These are phyloP conservation scores for Picus viridis DNA, from an alignment of 2,797 vertebrate genomes.

Conservation along the genomic window DNA sequence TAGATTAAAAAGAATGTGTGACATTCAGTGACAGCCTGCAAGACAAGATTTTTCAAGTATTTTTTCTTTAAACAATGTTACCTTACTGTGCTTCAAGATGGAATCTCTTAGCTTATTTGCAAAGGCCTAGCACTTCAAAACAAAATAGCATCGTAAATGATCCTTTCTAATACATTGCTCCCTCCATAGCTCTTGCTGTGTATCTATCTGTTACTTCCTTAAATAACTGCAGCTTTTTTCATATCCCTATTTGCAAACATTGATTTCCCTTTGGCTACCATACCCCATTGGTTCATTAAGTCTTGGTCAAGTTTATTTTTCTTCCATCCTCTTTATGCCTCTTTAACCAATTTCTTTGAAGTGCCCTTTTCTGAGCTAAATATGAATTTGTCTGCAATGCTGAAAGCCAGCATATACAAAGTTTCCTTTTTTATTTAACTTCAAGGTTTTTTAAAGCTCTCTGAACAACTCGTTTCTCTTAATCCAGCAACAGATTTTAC, in stretches of 20 bases:
- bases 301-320: constrained; percentile 45
- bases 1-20: background rate
- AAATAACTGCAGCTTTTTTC: background rate
- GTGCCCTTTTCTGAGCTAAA: constrained; percentile 27
- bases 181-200: background rate
- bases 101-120: constrained; percentile 15
- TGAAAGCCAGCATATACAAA: background rate
- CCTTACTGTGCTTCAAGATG: constrained; percentile 11
- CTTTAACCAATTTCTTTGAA: constrained; percentile 46
- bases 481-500: constrained; percentile 34
- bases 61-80: background rate
- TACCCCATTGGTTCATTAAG: background rate
- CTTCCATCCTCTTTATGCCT: constrained; percentile 1
- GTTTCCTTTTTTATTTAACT: constrained; percentile 31
- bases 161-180: background rate
- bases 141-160: background rate
- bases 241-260: background rate
- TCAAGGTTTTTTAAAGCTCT: constrained; percentile 37
- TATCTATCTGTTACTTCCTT: constrained; percentile 17
- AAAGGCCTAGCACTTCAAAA: background rate
- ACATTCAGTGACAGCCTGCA: background rate
- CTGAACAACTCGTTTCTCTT: constrained; percentile 33
- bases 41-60: background rate
- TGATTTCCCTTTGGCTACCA: constrained; percentile 34
- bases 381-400: constrained; percentile 36